These are phyloP conservation scores for Drosophila nikananu DNA, from an alignment of 1,140 invertebrate genomes.

Conservation along the genomic window DNA sequence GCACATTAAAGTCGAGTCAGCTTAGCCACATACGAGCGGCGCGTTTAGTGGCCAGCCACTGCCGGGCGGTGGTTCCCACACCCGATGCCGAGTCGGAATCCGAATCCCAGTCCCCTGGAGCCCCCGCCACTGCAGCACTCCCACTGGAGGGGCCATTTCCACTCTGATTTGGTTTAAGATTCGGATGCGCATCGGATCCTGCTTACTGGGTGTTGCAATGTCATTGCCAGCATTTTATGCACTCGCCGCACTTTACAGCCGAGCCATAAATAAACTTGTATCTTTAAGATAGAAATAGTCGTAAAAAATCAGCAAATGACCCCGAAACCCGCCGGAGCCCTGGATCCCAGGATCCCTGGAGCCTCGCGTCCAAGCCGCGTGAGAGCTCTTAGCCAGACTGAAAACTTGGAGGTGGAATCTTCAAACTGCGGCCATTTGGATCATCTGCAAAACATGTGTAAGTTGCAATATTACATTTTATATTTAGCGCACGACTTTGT, in stretches of 20 bases:
- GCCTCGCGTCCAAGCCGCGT: slow-evolving; percentile 45
- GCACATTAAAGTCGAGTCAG: slow-evolving; percentile 72
- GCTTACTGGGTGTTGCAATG: slow-evolving; percentile 74
- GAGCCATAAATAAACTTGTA: slow-evolving; percentile 80
- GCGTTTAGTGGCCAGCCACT: slow-evolving; percentile 57
- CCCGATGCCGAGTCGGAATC: background rate
- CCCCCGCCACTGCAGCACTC: slow-evolving; percentile 17
- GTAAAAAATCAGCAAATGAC: slow-evolving; percentile 79
- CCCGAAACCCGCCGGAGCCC: slow-evolving; percentile 41
- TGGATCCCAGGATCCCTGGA: background rate
- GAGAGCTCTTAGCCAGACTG: slow-evolving; percentile 59
- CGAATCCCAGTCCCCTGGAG: background rate
- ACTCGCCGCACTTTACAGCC: slow-evolving; percentile 72
- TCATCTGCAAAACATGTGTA: slow-evolving; percentile 45
- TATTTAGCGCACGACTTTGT: slow-evolving; percentile 75
- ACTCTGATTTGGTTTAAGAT: slow-evolving; percentile 71
- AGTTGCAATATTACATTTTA: slow-evolving; percentile 79
- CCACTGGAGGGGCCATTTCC: slow-evolving; percentile 36
- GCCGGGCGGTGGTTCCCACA: slow-evolving; percentile 30
- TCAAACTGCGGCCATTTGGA: slow-evolving; percentile 34
- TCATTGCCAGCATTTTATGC: slow-evolving; percentile 79
- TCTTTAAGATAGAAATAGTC: slow-evolving; percentile 80
- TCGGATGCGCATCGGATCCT: slow-evolving; percentile 70
- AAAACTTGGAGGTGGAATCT: slow-evolving; percentile 5
- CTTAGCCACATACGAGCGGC: slow-evolving; percentile 68